Conservation (phyloP, 2,888 invertebrate species). For the Deilephila porcellus region DNA sequence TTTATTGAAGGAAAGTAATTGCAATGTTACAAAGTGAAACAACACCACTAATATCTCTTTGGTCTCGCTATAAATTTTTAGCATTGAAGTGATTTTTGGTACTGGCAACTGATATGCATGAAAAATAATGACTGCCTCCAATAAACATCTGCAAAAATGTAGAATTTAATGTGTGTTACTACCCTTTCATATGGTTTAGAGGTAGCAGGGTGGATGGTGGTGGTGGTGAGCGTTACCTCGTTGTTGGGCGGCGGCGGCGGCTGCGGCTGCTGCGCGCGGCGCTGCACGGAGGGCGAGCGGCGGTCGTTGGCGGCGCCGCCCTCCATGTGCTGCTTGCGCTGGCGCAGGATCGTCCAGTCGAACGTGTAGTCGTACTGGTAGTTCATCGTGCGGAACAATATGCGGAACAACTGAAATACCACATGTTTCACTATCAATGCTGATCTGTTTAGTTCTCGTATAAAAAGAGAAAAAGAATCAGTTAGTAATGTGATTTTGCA, state of each 20-base stretch:
- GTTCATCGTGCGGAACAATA: slow-evolving; percentile 99
- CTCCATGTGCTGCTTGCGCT: slow-evolving; percentile 87
- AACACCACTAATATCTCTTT: neutral
- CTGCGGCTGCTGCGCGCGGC: slow-evolving; percentile 72
- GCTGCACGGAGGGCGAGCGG: slow-evolving; percentile 77
- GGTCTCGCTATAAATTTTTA: too few species aligned
- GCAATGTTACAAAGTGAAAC: neutral
- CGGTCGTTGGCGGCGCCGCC: slow-evolving; percentile 71
- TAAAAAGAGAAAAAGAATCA: too few species aligned
- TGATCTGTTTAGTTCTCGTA: too few species aligned
- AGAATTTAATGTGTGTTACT: too few species aligned
- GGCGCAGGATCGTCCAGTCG: slow-evolving; percentile 99
- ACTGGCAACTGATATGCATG: too few species aligned
- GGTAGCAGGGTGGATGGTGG: too few species aligned
- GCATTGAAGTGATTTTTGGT: too few species aligned
- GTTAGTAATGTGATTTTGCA: too few species aligned
- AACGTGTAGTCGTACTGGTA: slow-evolving; percentile 99
- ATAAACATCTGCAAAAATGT: too few species aligned
- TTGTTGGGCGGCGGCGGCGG: slow-evolving; percentile 76
- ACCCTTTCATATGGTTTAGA: too few species aligned
- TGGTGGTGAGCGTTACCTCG: slow-evolving; percentile 55
- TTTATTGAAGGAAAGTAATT: neutral
- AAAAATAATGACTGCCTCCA: too few species aligned
- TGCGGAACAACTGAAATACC: slow-evolving; percentile 91
- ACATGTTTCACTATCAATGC: neutral